A percentile compares a stretch with the other conserved stretches of the same genome.
These are phyloP conservation scores for Lycophotia porphyrea DNA, from an alignment of 2,888 invertebrate species.

Conservation along the genomic window DNA sequence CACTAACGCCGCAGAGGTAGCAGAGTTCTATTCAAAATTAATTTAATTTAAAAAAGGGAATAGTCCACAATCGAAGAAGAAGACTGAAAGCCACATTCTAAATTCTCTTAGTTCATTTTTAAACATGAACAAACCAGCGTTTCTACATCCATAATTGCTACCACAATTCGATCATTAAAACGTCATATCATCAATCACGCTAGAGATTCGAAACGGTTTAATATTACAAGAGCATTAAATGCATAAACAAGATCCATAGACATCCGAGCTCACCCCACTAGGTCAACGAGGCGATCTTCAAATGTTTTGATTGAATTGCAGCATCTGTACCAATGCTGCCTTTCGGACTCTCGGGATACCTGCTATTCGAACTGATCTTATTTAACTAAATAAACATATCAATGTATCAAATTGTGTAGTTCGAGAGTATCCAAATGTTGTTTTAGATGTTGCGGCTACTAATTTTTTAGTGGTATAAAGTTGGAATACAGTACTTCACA, in stretches of 20 bases:
- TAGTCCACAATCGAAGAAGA: too few species aligned
- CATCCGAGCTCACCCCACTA: background rate
- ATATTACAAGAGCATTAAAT: constrained; percentile 4
- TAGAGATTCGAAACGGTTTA: background rate
- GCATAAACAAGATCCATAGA: constrained; percentile 11
- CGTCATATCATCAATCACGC: constrained; percentile 4
- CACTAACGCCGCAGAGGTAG: too few species aligned
- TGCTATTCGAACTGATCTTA: constrained; percentile 5
- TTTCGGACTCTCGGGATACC: background rate
- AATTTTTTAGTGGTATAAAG: constrained; percentile 14
- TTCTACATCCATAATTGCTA: background rate
- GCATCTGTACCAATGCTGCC: background rate
- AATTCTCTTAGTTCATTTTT: background rate
- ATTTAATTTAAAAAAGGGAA: too few species aligned
- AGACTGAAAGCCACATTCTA: background rate
- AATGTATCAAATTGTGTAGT: background rate
- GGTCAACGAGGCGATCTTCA: constrained; percentile 34
- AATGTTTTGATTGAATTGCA: constrained; percentile 35
- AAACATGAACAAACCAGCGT: background rate
- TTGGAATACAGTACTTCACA: background rate
- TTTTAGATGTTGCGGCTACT: background rate
- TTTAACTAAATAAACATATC: constrained; percentile 33
- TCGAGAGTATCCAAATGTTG: background rate
- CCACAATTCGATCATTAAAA: background rate
- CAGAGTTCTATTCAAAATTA: too few species aligned